Percentiles rank a stretch among this genome's conserved stretches.
Evolutionary conservation across 2,113 vertebrate species (phyloP).

Genomic region (Hippoglossus stenolepis): DNA sequence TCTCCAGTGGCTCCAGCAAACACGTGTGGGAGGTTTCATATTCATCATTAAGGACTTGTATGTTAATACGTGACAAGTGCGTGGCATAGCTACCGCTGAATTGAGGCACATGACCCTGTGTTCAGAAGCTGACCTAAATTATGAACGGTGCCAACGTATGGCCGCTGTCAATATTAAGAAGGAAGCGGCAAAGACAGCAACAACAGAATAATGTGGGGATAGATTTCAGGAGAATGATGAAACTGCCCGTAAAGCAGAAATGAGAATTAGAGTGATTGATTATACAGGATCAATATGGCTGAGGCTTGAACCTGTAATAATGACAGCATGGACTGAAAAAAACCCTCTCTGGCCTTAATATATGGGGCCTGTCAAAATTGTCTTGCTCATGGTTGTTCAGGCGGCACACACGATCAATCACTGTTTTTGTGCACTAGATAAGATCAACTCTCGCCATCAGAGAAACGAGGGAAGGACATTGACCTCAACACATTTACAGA

Average conservation of each 20-base stretch:
- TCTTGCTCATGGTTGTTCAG: conserved; percentile 54
- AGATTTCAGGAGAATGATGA: conserved; percentile 7
- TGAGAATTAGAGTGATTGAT: conserved; percentile 54
- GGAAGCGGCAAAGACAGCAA: background rate
- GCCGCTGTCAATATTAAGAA: conserved; percentile 30
- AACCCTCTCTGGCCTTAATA: conserved; percentile 53
- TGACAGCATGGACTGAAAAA: conserved; percentile 46
- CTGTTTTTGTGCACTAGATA: conserved; percentile 25
- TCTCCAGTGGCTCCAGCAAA: conserved; percentile 19
- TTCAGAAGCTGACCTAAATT: conserved; percentile 54
- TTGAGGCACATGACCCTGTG: conserved; percentile 32
- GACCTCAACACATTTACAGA: background rate
- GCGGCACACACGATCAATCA: conserved; percentile 60
- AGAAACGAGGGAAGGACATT: background rate
- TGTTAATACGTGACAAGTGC: conserved; percentile 16
- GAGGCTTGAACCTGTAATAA: conserved; percentile 47
- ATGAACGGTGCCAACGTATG: conserved; percentile 31
- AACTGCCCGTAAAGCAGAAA: conserved; percentile 23
- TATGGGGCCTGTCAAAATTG: conserved; percentile 64
- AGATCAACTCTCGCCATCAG: conserved; percentile 1
- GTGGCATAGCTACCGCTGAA: too few relatives aligned
- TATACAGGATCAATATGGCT: conserved; percentile 36
- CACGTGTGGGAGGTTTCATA: conserved; percentile 47
- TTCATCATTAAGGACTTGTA: conserved; percentile 54
- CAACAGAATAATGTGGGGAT: background rate